Evolutionary conservation across 1,140 invertebrate genomes (phyloP), one percentile per base, ranked within the genome.

Genomic region (Drosophila nasuta): DNA sequence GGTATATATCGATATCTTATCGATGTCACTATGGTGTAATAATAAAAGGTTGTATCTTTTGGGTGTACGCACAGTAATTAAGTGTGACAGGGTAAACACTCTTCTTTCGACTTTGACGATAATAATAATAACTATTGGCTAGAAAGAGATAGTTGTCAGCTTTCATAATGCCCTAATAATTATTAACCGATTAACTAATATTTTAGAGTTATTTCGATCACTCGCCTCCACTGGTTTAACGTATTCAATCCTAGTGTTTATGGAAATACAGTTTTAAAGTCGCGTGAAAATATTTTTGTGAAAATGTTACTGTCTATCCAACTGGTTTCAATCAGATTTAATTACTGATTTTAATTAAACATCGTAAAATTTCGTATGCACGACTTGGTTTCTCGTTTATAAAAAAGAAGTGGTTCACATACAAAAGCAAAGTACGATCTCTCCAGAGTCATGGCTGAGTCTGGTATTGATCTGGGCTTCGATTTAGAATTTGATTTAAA

Each of bases 391-490:
- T 48, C 8, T 66, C 7, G 20, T n/a, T 28, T 52, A 13, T 41
- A 13, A 17, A 28, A 58, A 3, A 49, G 38, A 25, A 49, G 0
- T 5, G 10, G 6, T 13, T 33, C 28, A 33, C 5, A 33, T 54
- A 11, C n/a, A 25, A 38, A 38, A 13, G 13, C n/a, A 38, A 38
- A 38, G 1, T 13, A 6, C 17, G 28, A 30, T 70, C 25, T 10
- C 13, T 35, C 25, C 30, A 15, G 20, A 68, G 56, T 17, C 30
- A 90, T 90, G 93, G 92, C 92, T 15, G 95, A 96, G 91, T 96
- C 95, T 70, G 95, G 95, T 49, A 95, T 96, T 86, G 95, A 96
- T 92, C 94, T 96, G 93, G 95, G 94, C 71, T 96, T 95, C 81
- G 95, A 96, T 93, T 93, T 96, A 77, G 94, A 94, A 58, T 94